A percentile compares a stretch with the other conserved stretches of the same genome.
phyloP scores from a whole-genome alignment of 2,113 vertebrate genomes.

The Kryptolebias marmoratus region DNA sequence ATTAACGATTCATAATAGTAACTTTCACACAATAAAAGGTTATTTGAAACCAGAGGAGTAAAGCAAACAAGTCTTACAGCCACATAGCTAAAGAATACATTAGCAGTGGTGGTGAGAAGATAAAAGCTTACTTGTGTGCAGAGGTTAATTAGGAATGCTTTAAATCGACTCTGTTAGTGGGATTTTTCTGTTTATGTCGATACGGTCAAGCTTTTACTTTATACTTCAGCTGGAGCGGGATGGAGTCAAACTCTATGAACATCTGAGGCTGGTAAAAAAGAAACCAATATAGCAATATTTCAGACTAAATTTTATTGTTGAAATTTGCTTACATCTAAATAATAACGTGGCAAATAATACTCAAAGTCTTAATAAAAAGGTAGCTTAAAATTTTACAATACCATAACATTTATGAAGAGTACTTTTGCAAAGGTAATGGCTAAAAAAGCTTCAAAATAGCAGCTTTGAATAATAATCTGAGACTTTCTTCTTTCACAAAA shows the following conservation, averaged over 20 bases:
- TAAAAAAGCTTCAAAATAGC: no score
- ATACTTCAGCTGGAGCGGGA: constrained; percentile 59
- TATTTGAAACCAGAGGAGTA: no score
- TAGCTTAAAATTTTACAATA: no score
- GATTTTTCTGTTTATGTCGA: constrained; percentile 1
- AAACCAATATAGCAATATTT: not conserved
- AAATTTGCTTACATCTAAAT: no score
- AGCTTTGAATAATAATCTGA: no score
- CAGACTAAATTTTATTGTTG: no score
- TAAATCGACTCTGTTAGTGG: constrained; percentile 12
- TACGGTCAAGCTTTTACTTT: not conserved
- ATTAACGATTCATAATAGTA: not conserved
- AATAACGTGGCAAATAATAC: not conserved
- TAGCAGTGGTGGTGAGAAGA: constrained; percentile 5
- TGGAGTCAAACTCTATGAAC: constrained; percentile 64
- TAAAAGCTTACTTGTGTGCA: constrained; percentile 11
- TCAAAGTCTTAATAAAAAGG: no score
- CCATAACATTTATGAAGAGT: no score
- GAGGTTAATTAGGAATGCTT: not conserved
- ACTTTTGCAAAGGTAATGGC: not conserved
- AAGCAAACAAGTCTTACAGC: not conserved
- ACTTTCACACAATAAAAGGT: not conserved
- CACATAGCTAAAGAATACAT: not conserved
- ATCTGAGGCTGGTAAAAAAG: constrained; percentile 31
- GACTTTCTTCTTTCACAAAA: no score